phyloP scores from a whole-genome alignment of 2,113 vertebrate genomes.

The Recurvirostra avosetta region DNA sequence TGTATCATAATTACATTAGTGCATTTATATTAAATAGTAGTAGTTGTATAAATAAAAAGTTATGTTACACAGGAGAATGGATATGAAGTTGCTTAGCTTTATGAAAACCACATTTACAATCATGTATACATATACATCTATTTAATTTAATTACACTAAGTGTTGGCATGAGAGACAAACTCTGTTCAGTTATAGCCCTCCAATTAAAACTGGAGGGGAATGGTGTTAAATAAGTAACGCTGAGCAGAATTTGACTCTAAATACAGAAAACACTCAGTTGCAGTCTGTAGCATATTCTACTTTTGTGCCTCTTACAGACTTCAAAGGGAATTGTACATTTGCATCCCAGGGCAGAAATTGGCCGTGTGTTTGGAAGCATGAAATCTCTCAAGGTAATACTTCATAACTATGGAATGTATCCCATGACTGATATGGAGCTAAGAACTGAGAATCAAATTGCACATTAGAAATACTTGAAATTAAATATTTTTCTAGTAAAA shows the following conservation, averaged over 20 bases:
- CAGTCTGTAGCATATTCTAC: neutral
- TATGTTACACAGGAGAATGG: neutral
- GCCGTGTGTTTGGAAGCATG: neutral
- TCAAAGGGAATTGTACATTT: slow-evolving; percentile 36
- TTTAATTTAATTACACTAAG: neutral
- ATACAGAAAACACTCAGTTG: neutral
- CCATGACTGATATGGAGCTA: slow-evolving; percentile 57
- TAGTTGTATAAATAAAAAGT: neutral
- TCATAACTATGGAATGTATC: slow-evolving; percentile 64
- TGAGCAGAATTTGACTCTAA: neutral
- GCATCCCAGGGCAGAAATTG: slow-evolving; percentile 34
- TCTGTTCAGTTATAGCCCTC: neutral
- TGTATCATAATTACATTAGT: neutral
- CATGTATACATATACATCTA: neutral
- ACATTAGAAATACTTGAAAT: slow-evolving; percentile 35
- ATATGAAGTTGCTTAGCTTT: neutral
- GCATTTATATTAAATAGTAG: neutral
- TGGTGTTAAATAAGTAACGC: neutral
- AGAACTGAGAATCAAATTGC: slow-evolving; percentile 51
- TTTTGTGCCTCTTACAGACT: neutral
- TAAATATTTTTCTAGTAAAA: slow-evolving; percentile 45
- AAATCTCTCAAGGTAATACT: slow-evolving; percentile 60
- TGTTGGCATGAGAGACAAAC: neutral
- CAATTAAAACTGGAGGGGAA: neutral
- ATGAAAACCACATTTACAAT: neutral